Conservation (phyloP, 2,888 invertebrate genomes). For the Amblyteles armatorius region DNA sequence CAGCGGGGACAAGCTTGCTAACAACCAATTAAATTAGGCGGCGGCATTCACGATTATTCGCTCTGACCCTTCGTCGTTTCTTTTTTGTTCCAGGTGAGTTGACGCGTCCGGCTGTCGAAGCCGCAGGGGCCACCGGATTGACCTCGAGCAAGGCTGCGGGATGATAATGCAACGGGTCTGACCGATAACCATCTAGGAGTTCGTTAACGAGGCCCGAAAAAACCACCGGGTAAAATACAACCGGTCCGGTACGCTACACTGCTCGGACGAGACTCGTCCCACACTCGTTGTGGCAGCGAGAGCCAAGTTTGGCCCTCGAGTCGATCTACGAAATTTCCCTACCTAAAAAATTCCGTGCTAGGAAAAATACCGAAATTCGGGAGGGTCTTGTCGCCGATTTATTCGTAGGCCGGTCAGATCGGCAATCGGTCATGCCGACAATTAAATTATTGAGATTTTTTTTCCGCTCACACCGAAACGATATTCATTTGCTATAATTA, state of each 20-base stretch:
- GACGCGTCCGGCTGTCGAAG: constrained; percentile 65
- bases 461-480: no score
- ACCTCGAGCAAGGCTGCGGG: constrained; percentile 71
- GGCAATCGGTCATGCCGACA: no score
- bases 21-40: constrained; percentile 79
- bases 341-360: no score
- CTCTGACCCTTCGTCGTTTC: constrained; percentile 69
- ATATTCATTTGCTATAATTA: no score
- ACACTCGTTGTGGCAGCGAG: not conserved
- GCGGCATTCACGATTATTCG: constrained; percentile 64
- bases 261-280: constrained; percentile 43
- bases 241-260: constrained; percentile 9
- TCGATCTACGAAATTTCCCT: no score
- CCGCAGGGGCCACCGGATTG: constrained; percentile 65
- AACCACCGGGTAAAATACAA: constrained; percentile 38
- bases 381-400: no score
- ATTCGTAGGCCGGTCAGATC: no score
- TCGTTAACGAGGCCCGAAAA: constrained; percentile 77
- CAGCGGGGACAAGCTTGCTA: constrained; percentile 71
- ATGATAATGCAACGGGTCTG: constrained; percentile 75
- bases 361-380: no score
- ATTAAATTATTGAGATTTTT: no score
- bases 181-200: constrained; percentile 77
- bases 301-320: no score
- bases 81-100: constrained; percentile 81